These are phyloP conservation scores for Endotricha flammealis DNA, from an alignment of 2,888 invertebrate genomes.

Conservation along the genomic window DNA sequence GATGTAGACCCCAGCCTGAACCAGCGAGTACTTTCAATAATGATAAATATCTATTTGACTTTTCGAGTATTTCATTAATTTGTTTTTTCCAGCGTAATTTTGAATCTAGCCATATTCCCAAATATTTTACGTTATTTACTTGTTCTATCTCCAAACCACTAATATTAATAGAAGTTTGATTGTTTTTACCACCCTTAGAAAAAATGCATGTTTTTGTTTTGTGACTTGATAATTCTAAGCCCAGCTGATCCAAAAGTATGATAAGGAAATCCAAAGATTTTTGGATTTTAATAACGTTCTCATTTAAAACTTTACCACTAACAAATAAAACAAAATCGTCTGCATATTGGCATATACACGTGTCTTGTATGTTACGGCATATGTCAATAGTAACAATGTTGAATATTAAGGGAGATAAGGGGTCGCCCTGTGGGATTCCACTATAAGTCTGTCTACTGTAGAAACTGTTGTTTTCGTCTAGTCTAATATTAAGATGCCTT, in stretches of 20 bases:
- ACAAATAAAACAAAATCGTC: neutral
- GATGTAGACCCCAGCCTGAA: neutral
- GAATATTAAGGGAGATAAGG: neutral
- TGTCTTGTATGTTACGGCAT: neutral
- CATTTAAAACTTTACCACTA: neutral
- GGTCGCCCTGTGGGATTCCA: neutral
- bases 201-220: neutral
- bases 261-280: neutral
- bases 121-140: neutral
- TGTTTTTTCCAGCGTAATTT: neutral
- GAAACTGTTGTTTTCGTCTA: neutral
- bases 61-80: neutral
- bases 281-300: neutral
- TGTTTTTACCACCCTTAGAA: neutral
- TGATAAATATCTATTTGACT: neutral
- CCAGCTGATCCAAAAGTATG: neutral
- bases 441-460: neutral
- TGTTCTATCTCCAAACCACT: neutral
- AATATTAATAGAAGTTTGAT: neutral
- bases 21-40: neutral
- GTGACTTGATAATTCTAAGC: neutral
- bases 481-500: neutral
- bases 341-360: neutral
- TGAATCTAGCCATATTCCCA: too few relatives aligned
- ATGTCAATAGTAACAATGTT: neutral